Conservation (phyloP, 92 coral and sea anemone species). For the Heliopora coerulea region DNA sequence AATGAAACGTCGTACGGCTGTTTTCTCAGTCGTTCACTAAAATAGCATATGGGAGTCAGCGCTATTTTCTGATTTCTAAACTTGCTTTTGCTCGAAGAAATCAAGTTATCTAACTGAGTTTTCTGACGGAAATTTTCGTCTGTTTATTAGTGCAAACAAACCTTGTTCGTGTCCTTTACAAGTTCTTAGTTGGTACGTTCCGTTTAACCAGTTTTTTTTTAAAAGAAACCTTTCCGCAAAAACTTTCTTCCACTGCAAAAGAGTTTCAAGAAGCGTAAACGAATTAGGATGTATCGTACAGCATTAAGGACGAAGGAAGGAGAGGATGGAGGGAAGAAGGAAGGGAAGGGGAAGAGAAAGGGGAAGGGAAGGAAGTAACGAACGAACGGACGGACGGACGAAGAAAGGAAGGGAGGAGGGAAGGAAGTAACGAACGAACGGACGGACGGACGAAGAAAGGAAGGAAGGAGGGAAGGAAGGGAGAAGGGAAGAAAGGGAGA, state of each 20-base stretch:
- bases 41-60: too few relatives aligned
- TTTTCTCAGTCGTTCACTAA: too few relatives aligned
- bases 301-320: neutral
- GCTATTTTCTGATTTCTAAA: too few relatives aligned
- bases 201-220: constrained; percentile 89
- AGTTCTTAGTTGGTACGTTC: constrained; percentile 81
- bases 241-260: constrained; percentile 91
- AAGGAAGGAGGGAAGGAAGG: neutral
- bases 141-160: too few relatives aligned
- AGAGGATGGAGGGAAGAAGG: neutral
- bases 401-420: neutral
- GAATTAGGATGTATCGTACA: too few relatives aligned
- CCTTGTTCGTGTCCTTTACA: constrained; percentile 99
- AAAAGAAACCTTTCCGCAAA: constrained; percentile 92
- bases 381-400: neutral
- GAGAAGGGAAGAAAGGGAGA: neutral
- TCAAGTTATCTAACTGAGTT: too few relatives aligned
- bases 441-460: neutral
- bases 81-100: too few relatives aligned
- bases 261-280: neutral
- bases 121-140: too few relatives aligned
- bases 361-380: neutral
- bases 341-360: neutral
- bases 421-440: neutral
- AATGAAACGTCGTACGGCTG: neutral